These are phyloP conservation scores for Gallinago stenura DNA, from an alignment of 2,797 vertebrate genomes.

Conservation along the genomic window DNA sequence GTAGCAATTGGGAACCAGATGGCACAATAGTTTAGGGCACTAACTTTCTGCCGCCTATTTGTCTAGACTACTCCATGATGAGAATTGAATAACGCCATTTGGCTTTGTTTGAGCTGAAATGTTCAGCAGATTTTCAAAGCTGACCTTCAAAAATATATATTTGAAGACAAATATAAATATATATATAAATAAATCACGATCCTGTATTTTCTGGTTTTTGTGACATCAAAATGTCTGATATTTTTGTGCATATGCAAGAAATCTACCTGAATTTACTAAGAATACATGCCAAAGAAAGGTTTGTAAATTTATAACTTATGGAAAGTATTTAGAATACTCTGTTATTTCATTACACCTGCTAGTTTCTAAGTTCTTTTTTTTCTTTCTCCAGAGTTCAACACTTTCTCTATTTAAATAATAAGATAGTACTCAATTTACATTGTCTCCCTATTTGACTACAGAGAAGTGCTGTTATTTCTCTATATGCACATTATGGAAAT, in stretches of 20 bases:
- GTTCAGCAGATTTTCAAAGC: background rate
- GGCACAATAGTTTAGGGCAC: slow-evolving; percentile 26
- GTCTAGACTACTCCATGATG: slow-evolving; percentile 34
- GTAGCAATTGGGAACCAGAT: slow-evolving; percentile 1
- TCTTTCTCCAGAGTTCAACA: background rate
- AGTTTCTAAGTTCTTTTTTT: background rate
- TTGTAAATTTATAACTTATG: background rate
- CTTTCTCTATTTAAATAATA: background rate
- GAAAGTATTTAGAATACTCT: background rate
- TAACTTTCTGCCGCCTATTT: slow-evolving; percentile 18
- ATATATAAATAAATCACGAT: background rate
- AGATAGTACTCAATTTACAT: background rate
- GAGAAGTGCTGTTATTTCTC: background rate
- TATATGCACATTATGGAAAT: background rate
- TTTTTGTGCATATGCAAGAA: background rate
- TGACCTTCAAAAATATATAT: background rate
- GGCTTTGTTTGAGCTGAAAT: background rate
- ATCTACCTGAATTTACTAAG: background rate
- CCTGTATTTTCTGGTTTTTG: background rate
- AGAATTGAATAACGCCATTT: slow-evolving; percentile 5
- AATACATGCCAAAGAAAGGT: background rate
- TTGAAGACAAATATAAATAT: background rate
- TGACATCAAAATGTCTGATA: background rate
- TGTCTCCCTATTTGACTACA: background rate
- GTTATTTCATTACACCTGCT: background rate